phyloP scores from a whole-genome alignment of 2,888 invertebrate species.

The Muschampia plurimacula region DNA sequence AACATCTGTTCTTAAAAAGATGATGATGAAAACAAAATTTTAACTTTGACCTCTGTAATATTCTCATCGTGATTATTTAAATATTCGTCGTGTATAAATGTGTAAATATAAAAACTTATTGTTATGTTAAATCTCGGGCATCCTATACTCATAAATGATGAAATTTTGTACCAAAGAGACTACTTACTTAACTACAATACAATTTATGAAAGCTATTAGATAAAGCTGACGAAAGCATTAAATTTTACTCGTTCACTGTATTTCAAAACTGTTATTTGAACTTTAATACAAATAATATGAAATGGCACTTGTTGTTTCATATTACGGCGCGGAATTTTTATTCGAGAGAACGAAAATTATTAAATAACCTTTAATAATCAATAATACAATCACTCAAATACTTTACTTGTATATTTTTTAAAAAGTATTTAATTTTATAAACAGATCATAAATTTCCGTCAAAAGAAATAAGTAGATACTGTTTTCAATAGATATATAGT shows the following conservation, averaged over 20 bases:
- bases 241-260: neutral
- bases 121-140: slow-evolving; percentile 13
- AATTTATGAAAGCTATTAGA: neutral
- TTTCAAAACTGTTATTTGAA: slow-evolving; percentile 2
- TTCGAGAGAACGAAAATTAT: slow-evolving; percentile 16
- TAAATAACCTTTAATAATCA: neutral
- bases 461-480: too few species aligned
- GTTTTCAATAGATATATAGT: too few species aligned
- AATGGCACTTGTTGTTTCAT: neutral
- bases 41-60: too few species aligned
- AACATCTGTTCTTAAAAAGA: too few species aligned
- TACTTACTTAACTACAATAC: slow-evolving; percentile 1
- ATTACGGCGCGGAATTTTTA: slow-evolving; percentile 10
- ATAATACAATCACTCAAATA: neutral
- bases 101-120: slow-evolving; percentile 7
- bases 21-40: too few species aligned
- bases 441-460: neutral
- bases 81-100: slow-evolving; percentile 1
- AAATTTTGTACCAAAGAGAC: slow-evolving; percentile 31
- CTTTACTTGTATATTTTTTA: neutral
- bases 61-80: neutral
- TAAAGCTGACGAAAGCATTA: neutral
- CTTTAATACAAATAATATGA: neutral
- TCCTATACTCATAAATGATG: slow-evolving; percentile 23
- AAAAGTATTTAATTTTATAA: neutral